phyloP scores from a whole-genome alignment of 2,797 vertebrate species.

The Pantherophis alleghaniensis region DNA sequence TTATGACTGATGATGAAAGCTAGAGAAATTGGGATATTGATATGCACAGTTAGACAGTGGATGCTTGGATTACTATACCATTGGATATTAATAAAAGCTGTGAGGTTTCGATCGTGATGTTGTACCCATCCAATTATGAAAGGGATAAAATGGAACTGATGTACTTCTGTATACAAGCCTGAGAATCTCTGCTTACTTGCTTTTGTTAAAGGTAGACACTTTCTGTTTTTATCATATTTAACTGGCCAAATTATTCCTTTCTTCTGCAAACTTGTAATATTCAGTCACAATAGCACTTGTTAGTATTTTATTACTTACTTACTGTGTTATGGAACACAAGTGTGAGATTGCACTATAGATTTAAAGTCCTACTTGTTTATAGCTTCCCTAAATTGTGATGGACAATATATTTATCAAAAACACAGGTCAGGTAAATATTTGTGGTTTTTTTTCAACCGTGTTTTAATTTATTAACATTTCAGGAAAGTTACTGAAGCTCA shows the following conservation, averaged over 20 bases:
- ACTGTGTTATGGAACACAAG: neutral
- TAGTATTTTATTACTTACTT: neutral
- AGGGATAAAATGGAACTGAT: neutral
- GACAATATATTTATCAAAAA: neutral
- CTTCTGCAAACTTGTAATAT: neutral
- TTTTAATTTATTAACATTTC: neutral
- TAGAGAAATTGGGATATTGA: neutral
- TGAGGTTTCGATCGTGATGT: neutral
- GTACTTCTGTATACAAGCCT: neutral
- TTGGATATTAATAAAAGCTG: neutral
- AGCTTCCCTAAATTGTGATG: neutral
- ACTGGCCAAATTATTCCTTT: neutral
- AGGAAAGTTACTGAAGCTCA: neutral
- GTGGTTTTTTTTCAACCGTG: neutral
- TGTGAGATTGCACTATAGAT: neutral
- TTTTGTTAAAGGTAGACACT: neutral
- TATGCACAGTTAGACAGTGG: neutral
- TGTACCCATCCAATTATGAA: neutral
- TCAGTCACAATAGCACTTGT: conserved; percentile 3
- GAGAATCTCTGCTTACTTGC: neutral
- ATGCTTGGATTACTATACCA: neutral
- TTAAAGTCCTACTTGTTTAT: neutral
- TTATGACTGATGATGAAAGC: neutral
- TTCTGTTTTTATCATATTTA: neutral
- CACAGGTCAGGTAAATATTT: neutral